Evolutionary conservation across 2,888 invertebrate genomes (phyloP).

Genomic region (Coleophora flavipennella): DNA sequence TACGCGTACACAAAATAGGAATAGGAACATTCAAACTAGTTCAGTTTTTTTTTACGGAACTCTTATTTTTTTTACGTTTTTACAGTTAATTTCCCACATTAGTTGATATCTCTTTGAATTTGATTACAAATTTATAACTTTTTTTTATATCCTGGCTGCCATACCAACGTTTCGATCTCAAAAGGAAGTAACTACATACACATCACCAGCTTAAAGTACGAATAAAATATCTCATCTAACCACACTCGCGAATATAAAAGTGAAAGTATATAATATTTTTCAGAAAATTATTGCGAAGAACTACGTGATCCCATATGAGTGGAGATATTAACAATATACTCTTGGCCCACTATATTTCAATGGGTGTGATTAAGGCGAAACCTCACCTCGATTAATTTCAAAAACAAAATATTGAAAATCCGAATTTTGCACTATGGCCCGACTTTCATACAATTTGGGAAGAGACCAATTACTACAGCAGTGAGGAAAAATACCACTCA

Average conservation of each 20-base stretch:
- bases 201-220: constrained; percentile 15
- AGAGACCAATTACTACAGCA: too few species aligned
- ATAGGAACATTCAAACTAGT: constrained; percentile 27
- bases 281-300: constrained; percentile 42
- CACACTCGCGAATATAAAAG: constrained; percentile 27
- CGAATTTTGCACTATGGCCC: too few species aligned
- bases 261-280: constrained; percentile 27
- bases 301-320: constrained; percentile 62
- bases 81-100: too few species aligned
- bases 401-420: too few species aligned
- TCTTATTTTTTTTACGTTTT: too few species aligned
- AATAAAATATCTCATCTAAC: constrained; percentile 20
- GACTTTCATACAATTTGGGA: too few species aligned
- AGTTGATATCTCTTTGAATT: too few species aligned
- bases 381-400: too few species aligned
- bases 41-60: too few species aligned
- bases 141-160: background rate
- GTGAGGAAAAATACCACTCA: too few species aligned
- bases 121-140: too few species aligned
- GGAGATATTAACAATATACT: constrained; percentile 58
- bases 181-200: constrained; percentile 11
- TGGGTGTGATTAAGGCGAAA: too few species aligned
- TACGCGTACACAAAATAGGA: constrained; percentile 18
- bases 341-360: constrained; percentile 47
- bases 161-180: background rate